Base-by-base conservation (phyloP, 30 jellyfish, hydroid and myxozoan genomes). In the Aurelia sp. region DNA sequence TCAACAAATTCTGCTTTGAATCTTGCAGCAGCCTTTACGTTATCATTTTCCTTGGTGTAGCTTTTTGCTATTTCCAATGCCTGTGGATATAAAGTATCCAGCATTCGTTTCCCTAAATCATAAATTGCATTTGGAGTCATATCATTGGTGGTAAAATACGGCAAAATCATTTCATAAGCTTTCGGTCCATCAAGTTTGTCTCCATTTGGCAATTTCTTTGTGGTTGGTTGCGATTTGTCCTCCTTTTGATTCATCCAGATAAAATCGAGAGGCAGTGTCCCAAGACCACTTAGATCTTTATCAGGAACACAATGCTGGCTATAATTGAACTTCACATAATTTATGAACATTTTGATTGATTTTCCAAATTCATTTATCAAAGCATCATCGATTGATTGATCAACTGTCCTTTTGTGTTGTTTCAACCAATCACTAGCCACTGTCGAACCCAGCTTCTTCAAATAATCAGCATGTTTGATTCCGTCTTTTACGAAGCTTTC, bases 181-280 rank as follows among this genome's bases (percentile, higher is more conserved):
- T 94, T 84, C 58, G 69, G 62, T 50, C 99, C 99, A 55, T 67
- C 87, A 44, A 94, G 70, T 80, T 59, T 31, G 73, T 94, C 99
- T 10, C 99, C 99, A 15, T 97, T 94, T 9, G 99, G 99, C 58
- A 94, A 79, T 35, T 52, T 73, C 75, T 89, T 80, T 27, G 91
- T 77, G 20, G 99, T 94, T n/a, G 88, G 88, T 63, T 76, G 78
- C 40, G 84, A 61, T 20, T 81, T 82, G 78, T 88, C 91, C 76
- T 94, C 91, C 5, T 55, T 67, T 57, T 82, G 92, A 33, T 94
- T 87, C 31, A 78, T 67, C 99, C 99, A 94, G 13, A 94, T 85
- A 48, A 62, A 59, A 30, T 79, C 90, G 68, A 94, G 52, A 35
- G 99, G 99, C 13, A 94, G 82, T 3, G 71, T 70, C 8, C 90